A percentile compares a stretch with the other conserved stretches of the same genome.
phyloP scores from a whole-genome alignment of 2,113 vertebrate genomes.

The Calonectris borealis region DNA sequence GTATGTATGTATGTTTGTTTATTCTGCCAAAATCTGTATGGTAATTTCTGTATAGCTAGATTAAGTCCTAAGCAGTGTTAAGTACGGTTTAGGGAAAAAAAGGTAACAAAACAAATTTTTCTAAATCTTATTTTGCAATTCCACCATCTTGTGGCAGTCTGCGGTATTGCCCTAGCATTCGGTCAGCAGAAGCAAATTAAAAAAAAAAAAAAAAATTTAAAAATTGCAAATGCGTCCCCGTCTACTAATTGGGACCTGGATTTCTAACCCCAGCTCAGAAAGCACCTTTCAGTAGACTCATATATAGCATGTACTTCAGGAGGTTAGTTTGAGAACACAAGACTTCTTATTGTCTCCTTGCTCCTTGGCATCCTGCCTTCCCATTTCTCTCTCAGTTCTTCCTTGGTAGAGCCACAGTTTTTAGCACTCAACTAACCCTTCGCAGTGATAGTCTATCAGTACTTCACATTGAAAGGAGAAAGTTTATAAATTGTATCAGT shows the following conservation, averaged over 20 bases:
- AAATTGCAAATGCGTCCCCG: rapidly evolving
- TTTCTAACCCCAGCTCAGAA: background rate
- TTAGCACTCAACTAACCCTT: background rate
- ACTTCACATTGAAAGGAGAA: background rate
- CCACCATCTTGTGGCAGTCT: constrained; percentile 40
- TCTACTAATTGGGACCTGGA: background rate
- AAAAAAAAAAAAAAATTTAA: background rate
- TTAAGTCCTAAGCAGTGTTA: background rate
- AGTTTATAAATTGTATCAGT: background rate
- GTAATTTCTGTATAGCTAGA: background rate
- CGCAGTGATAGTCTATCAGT: rapidly evolving
- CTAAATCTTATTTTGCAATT: background rate
- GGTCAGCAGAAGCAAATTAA: background rate
- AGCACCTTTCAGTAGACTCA: background rate
- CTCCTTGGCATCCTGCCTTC: background rate
- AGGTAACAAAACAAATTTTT: background rate
- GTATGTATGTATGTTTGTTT: background rate
- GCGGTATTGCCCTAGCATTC: background rate
- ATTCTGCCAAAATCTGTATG: background rate
- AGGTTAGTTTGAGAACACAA: background rate
- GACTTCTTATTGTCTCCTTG: background rate
- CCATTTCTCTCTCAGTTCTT: background rate
- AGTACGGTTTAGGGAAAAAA: background rate
- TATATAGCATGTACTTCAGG: background rate
- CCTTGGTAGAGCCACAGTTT: background rate